phyloP scores from a whole-genome alignment of 2,113 vertebrate species.

The Malurus cyaneus region DNA sequence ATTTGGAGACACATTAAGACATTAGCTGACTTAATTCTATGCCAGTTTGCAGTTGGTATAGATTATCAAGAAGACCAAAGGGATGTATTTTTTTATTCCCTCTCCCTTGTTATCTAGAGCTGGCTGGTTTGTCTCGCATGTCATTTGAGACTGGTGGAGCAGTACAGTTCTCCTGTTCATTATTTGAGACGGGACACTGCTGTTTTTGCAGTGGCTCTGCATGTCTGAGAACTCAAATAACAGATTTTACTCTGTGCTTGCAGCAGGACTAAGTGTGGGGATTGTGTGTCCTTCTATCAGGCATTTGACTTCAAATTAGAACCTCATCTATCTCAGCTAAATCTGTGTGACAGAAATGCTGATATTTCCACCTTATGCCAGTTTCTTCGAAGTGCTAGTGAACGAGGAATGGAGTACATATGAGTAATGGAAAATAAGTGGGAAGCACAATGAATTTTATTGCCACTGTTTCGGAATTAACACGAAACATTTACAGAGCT shows the following conservation, averaged over 20 bases:
- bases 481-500: conserved; percentile 26
- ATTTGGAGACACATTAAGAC: rapidly evolving
- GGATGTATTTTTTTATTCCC: rapidly evolving
- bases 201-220: background rate
- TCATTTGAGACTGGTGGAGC: background rate
- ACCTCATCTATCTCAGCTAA: background rate
- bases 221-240: background rate
- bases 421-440: background rate
- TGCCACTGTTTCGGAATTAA: background rate
- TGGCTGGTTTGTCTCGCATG: background rate
- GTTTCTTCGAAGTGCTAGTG: background rate
- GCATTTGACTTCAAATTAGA: background rate
- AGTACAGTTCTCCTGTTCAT: background rate
- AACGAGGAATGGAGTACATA: background rate
- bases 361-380: background rate
- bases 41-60: background rate
- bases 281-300: background rate
- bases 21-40: background rate
- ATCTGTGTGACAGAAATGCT: background rate
- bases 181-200: background rate
- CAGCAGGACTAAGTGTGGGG: background rate
- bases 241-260: background rate
- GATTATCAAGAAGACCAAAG: background rate
- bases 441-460: background rate
- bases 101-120: background rate